Evolutionary conservation across 2,888 invertebrate genomes (phyloP), one percentile per base, ranked within the genome.

Genomic region (Heliothis peltigera): DNA sequence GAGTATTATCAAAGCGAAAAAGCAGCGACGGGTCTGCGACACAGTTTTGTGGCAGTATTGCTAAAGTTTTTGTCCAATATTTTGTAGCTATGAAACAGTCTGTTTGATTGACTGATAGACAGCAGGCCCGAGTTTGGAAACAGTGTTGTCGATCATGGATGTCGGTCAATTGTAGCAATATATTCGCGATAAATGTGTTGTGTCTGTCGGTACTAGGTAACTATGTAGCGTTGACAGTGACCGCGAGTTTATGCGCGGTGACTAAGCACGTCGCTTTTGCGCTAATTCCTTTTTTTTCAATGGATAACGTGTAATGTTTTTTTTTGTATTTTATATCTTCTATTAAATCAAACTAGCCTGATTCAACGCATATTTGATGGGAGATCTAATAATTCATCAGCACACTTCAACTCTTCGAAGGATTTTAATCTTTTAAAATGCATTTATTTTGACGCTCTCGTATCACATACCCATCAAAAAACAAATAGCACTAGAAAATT

Each of bases 51-150:
- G 32, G 10, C 3, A 0, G 12, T 32, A 32, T 10, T 10, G 32
- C 32, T 32, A 12, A 39, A 39, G 39, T 39, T 39, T 39, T n/a
- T 39, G 39, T 15, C 39, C 39, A 39, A 39, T n/a, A n/a, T 39
- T 39, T 39, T 39, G 39, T 39, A n/a, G 39, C 39, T 39, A 39
- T 39, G n/a, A 39, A 39, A 39, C 32, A 39, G 39, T 32, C 32
- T 32, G 32, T 39, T n/a, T 39, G 39, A 39, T n/a, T 39, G 39
- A 39, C 39, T n/a, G 39, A 39, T n/a, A 39, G 39, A 39, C 39
- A n/a, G n/a, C 39, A 39, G 32, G 10, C 10, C 8, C 32, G 32
- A 12, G 39, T n/a, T n/a, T 39, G 39, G 4, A 39, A 39, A 39
- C 15, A 39, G 39, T 39, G 15, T 39, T 39, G 39, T 39, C 39